A percentile compares a stretch with the other conserved stretches of the same genome.
These are phyloP conservation scores for Macaca nemestrina DNA, from an alignment of 2,113 vertebrate species.

Conservation along the genomic window DNA sequence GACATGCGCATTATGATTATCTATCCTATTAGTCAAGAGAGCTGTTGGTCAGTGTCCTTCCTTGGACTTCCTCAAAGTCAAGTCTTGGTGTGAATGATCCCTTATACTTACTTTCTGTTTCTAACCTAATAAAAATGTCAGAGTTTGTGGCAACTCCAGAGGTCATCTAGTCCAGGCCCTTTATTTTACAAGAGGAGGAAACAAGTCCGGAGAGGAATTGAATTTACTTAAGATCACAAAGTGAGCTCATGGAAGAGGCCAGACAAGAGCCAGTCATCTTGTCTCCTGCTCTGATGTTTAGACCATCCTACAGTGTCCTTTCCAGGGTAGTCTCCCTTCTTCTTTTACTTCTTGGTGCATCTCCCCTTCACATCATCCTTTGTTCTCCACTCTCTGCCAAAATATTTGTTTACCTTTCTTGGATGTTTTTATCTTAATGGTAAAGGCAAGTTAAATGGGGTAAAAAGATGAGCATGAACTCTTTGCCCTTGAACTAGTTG, in stretches of 20 bases:
- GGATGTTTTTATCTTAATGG: not conserved
- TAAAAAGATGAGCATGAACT: not conserved
- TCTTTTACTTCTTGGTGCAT: constrained; percentile 14
- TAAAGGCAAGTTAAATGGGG: constrained; percentile 31
- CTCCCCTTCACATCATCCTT: not conserved
- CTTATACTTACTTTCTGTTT: constrained; percentile 39
- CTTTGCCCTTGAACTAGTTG: constrained; percentile 1
- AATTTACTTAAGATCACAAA: not conserved
- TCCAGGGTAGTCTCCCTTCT: not conserved
- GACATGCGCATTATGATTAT: not conserved
- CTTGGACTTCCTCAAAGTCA: constrained; percentile 12
- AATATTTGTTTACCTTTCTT: constrained; percentile 23
- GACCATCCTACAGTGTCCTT: not conserved
- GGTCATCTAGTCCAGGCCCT: not conserved
- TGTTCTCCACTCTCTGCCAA: not conserved
- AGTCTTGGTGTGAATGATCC: not conserved
- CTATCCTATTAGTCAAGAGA: not conserved
- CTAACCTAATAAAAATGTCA: constrained; percentile 47
- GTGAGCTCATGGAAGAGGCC: not conserved
- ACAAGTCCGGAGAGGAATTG: not conserved
- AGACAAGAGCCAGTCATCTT: not conserved
- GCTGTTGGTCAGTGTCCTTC: not conserved
- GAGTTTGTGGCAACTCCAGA: not conserved
- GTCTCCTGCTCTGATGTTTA: not conserved
- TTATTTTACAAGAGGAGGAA: constrained; percentile 30